Conservation (phyloP, 2,888 invertebrate species). For the Acleris emargana region DNA sequence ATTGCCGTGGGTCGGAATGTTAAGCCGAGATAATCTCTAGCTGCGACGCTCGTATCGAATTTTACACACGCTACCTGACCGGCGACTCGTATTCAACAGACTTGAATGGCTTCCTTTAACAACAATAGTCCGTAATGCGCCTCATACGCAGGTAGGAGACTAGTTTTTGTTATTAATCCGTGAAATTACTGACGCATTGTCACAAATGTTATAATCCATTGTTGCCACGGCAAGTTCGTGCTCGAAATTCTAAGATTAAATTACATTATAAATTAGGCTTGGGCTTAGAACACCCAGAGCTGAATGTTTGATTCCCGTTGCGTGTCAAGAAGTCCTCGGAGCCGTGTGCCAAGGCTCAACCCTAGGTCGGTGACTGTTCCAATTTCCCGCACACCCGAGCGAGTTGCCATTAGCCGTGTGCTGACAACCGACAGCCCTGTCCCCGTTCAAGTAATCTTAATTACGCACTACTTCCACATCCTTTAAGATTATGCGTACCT, state of each 20-base stretch:
- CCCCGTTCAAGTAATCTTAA: constrained; percentile 62
- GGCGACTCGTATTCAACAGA: constrained; percentile 59
- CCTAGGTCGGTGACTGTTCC: constrained; percentile 55
- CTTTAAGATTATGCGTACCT: constrained; percentile 21
- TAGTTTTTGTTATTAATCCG: constrained; percentile 53
- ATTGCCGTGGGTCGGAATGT: constrained; percentile 68
- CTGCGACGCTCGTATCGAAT: constrained; percentile 68
- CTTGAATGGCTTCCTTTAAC: constrained; percentile 73
- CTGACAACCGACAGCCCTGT: constrained; percentile 55
- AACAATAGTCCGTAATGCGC: constrained; percentile 63
- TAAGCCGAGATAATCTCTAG: constrained; percentile 78
- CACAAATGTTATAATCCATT: constrained; percentile 28
- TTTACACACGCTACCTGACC: constrained; percentile 80
- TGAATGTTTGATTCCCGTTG: constrained; percentile 46
- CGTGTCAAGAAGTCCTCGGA: constrained; percentile 50
- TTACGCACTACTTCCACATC: constrained; percentile 50
- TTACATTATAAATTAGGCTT: constrained; percentile 17
- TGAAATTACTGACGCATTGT: constrained; percentile 38
- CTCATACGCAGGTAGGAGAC: constrained; percentile 66
- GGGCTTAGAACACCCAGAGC: constrained; percentile 1
- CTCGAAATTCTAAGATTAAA: constrained; percentile 23
- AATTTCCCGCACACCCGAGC: constrained; percentile 46
- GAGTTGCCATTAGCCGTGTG: constrained; percentile 37
- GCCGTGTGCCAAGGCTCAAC: constrained; percentile 49
- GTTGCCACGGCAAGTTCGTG: constrained; percentile 9